Evolutionary conservation across 1,140 invertebrate genomes (phyloP), one percentile per base, ranked within the genome.

Genomic region (Coptotermes formosanus): DNA sequence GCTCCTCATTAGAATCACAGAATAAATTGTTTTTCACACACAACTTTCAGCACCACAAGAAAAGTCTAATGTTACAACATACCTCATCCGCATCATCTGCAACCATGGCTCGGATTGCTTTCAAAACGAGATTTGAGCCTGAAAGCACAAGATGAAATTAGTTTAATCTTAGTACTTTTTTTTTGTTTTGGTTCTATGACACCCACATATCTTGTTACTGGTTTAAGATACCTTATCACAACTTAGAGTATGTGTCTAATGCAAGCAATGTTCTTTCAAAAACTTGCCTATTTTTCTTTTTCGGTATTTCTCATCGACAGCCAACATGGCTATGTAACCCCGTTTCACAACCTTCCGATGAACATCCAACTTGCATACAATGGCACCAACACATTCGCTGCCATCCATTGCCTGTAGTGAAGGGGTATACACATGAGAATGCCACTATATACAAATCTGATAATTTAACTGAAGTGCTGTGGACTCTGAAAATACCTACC

Each of bases 251-350:
- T 3, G 21, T 45, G 1, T 32, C 6, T 43, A 87, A 38, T 38
- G 52, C 43, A 85, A 86, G 14, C 75, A 86, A 43, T 55, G 52
- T 55, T n/a, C 82, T 83, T 83, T 85, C 44, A 85, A 84, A n/a
- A n/a, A 88, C 87, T 89, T 91, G 96, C 97, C 96, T 89, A 99
- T 99, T 92, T 97, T 97, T 89, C 94, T 95, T 92, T 99, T 97
- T 88, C 99, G 94, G 92, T 97, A 99, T 89, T 97, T 96, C 90
- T 98, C 94, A 92, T 99, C 98, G 14, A 99, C 98, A 69, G 98
- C 99, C 89, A 99, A 92, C 99, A 99, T 99, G 38, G 98, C 99
- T 89, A 99, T 99, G 90, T 99, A 99, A 82, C 98, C 99, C 90
- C 98, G 94, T 89, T 96, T 96, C 88, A 97, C 95, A 88, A 96